Conservation (phyloP, 1,140 invertebrate genomes). For the Polypedilum vanderplanki region DNA sequence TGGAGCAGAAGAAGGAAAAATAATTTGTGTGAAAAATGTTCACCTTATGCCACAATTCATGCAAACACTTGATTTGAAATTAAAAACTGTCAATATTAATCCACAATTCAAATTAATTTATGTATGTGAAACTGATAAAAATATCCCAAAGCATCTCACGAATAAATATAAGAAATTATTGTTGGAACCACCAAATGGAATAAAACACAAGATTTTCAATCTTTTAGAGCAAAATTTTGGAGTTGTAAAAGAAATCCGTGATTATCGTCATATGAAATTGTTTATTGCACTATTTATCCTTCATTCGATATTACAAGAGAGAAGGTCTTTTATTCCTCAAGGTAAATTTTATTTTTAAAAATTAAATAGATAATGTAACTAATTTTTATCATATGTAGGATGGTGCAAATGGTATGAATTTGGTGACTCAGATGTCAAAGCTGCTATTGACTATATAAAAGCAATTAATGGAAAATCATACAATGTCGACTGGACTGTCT, state of each 20-base stretch:
- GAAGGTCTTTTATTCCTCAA: constrained; percentile 71
- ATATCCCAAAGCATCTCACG: constrained; percentile 37
- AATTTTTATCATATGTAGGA: constrained; percentile 46
- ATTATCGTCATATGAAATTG: constrained; percentile 41
- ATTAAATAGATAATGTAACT: too few species aligned
- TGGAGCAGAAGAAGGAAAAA: constrained; percentile 38
- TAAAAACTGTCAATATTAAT: constrained; percentile 51
- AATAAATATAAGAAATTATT: constrained; percentile 62
- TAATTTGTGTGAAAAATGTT: constrained; percentile 68
- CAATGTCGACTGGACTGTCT: constrained; percentile 62
- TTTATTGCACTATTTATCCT: constrained; percentile 41
- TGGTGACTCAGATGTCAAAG: constrained; percentile 72
- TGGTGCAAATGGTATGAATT: constrained; percentile 91
- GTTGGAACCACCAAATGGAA: constrained; percentile 68
- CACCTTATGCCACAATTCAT: constrained; percentile 78
- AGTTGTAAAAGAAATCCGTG: constrained; percentile 31
- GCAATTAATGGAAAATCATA: constrained; percentile 47
- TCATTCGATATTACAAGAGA: constrained; percentile 81
- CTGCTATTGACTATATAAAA: constrained; percentile 65
- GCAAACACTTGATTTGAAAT: constrained; percentile 62
- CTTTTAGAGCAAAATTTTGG: constrained; percentile 44
- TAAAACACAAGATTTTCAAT: constrained; percentile 52
- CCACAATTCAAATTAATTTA: constrained; percentile 66
- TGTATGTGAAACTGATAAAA: constrained; percentile 48
- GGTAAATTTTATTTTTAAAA: constrained; percentile 35